Percentiles rank a stretch among this genome's conserved stretches.
Evolutionary conservation across 1,140 invertebrate genomes (phyloP).

Genomic region (Diachasma alloeum): DNA sequence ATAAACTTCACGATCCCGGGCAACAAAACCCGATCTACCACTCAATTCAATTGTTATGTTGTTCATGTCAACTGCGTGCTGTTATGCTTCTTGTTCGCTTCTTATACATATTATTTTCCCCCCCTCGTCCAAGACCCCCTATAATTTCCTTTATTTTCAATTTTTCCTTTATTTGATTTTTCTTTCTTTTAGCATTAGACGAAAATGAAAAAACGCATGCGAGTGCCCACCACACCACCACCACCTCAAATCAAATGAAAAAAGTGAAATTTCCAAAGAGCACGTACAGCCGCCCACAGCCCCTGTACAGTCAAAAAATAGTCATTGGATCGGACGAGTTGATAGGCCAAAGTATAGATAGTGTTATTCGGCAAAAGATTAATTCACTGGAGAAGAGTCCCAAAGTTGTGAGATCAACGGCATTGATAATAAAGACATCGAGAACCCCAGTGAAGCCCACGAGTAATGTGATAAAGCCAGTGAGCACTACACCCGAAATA

Average conservation of each 20-base stretch:
- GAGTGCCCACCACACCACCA: conserved; percentile 57
- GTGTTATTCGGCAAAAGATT: conserved; percentile 57
- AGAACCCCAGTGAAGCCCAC: conserved; percentile 40
- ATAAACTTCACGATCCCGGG: background rate
- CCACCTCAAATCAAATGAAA: conserved; percentile 55
- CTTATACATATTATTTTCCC: background rate
- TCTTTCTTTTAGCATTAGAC: conserved; percentile 64
- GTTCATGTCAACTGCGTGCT: background rate
- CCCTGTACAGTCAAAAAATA: conserved; percentile 63
- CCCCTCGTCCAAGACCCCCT: background rate
- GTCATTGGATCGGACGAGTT: conserved; percentile 62
- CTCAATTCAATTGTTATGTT: background rate
- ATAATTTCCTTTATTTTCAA: conserved; percentile 41
- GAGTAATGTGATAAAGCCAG: background rate
- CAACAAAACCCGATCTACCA: background rate
- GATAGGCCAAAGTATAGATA: conserved; percentile 55
- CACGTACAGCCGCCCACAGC: conserved; percentile 56
- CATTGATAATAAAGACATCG: conserved; percentile 60
- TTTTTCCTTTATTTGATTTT: conserved; percentile 61
- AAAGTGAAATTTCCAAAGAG: conserved; percentile 60
- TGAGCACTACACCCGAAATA: background rate
- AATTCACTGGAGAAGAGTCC: conserved; percentile 58
- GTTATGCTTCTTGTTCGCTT: background rate
- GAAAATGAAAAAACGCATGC: conserved; percentile 62
- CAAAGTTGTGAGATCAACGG: conserved; percentile 58